Base-by-base conservation (phyloP, 1,140 invertebrate genomes). In the Venustaconcha ellipsiformis region DNA sequence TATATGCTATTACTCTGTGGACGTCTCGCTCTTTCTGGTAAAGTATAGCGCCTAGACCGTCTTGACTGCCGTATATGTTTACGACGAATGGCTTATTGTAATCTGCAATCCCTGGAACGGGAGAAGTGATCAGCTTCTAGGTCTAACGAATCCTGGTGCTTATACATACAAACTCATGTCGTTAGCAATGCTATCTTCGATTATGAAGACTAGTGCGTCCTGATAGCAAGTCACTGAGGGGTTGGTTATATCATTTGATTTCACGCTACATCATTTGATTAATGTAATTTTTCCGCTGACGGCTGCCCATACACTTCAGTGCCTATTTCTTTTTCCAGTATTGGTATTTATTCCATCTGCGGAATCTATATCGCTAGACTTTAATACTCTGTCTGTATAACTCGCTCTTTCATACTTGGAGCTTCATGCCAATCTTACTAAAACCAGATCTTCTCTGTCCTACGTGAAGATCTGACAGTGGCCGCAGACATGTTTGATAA, bases 11-110 rank as follows among this genome's bases (percentile, higher is more conserved):
- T 1, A 80, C 77, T 15, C 75, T 48, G 58, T 79, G 72, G 11
- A 67, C 55, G 69, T 78, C 79, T 3, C 82, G 71, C 57, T 81
- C 68, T n/a, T 63, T 57, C 70, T 86, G 86, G 18, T 75, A 80
- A 20, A 88, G 73, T 1, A 85, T 83, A 14, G 81, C 83, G 15
- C 86, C 86, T 18, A 87, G 23, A 15, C 78, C 83, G n/a, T 20
- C n/a, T 30, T 74, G 26, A 60, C 75, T 77, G 57, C 72, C 81
- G 73, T 85, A 79, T 17, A 66, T 74, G 48, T 83, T 57, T 15
- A 79, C 6, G 18, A 66, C 23, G 65, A 81, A 85, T 11, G 69
- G 80, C 17, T 70, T 70, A 17, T 48, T 70, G 13, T 59, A 70
- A 63, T 76, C 70, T 14, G 83, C 78, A 74, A 68, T 78, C 14